These are phyloP conservation scores for Nerophis ophidion DNA, from an alignment of 2,113 vertebrate species.

Conservation along the genomic window DNA sequence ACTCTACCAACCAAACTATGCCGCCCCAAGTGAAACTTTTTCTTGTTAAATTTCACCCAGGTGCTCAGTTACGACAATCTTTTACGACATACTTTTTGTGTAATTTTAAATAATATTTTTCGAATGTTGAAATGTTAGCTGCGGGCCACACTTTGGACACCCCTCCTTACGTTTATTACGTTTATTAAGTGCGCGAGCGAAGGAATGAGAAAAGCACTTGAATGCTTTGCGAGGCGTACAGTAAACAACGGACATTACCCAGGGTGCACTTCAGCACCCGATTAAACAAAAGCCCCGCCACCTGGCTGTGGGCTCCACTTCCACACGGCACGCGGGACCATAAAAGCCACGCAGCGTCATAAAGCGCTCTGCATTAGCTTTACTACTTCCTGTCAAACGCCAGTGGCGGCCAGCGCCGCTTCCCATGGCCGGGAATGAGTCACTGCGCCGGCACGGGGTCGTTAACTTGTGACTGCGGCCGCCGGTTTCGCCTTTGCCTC, in stretches of 20 bases:
- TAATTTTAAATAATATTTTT: too few relatives aligned
- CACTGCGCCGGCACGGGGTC: conserved; percentile 23
- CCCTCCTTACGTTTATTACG: too few relatives aligned
- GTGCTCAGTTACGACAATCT: too few relatives aligned
- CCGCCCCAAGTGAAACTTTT: too few relatives aligned
- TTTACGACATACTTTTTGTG: too few relatives aligned
- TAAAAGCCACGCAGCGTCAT: conserved; percentile 26
- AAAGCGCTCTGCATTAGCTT: conserved; percentile 19
- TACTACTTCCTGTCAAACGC: conserved; percentile 41
- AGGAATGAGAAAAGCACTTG: conserved; percentile 12
- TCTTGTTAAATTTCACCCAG: too few relatives aligned
- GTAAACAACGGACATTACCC: conserved; percentile 7
- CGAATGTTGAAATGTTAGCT: too few relatives aligned
- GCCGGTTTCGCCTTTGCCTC: conserved; percentile 47
- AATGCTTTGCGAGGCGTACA: conserved; percentile 19
- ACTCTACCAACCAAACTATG: too few relatives aligned
- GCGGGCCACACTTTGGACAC: too few relatives aligned
- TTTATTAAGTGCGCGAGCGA: neutral
- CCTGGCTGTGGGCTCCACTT: conserved; percentile 19
- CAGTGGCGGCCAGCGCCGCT: conserved; percentile 8
- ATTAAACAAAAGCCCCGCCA: conserved; percentile 24
- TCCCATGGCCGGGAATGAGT: conserved; percentile 41
- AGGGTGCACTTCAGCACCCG: conserved; percentile 8
- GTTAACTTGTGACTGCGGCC: conserved; percentile 46
- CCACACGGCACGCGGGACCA: conserved; percentile 7